Percentiles rank a stretch among this genome's conserved stretches.
Conservation (phyloP, 2,797 vertebrate species). For the Sebastes vulpes region DNA sequence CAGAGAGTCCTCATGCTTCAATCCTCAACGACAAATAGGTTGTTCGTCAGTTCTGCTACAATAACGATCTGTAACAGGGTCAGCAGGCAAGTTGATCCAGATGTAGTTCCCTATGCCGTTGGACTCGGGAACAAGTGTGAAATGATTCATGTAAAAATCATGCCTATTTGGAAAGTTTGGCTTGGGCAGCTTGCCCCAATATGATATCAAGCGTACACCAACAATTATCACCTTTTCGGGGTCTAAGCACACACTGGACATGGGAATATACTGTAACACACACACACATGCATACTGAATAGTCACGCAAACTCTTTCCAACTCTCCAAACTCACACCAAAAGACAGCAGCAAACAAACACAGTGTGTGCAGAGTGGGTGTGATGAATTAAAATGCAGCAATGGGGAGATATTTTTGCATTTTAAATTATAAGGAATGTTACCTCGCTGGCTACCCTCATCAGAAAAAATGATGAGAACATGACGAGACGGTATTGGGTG, state of each 20-base stretch:
- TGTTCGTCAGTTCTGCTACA: not conserved
- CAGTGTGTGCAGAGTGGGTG: not conserved
- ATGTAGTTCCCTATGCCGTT: not conserved
- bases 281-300: not conserved
- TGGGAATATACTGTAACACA: not conserved
- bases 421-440: conserved; percentile 2
- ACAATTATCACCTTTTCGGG: not conserved
- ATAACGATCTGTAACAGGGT: not conserved
- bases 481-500: not conserved
- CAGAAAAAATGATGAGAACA: not conserved
- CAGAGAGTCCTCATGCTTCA: not conserved
- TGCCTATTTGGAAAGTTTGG: not conserved
- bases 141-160: not conserved
- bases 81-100: not conserved
- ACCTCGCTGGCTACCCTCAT: not conserved
- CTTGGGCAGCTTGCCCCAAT: too few species aligned
- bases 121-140: not conserved
- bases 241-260: not conserved
- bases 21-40: not conserved
- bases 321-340: not conserved
- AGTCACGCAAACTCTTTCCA: not conserved
- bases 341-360: not conserved
- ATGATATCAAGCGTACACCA: not conserved
- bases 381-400: not conserved
- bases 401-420: not conserved